Evolutionary conservation across 1,140 invertebrate genomes (phyloP).

Genomic region (Drosophila mojavensis): DNA sequence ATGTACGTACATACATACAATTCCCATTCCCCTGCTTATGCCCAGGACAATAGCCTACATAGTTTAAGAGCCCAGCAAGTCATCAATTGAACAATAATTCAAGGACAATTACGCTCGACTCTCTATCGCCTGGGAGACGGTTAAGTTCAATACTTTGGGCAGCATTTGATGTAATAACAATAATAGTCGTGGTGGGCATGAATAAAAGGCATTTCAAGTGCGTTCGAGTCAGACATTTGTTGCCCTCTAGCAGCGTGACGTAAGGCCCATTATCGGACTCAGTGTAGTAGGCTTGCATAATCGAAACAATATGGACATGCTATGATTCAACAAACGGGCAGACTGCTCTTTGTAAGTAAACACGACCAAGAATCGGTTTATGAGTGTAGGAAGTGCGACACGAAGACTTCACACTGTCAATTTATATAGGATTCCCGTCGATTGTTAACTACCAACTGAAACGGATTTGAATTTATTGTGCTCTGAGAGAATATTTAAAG

Average conservation of each 20-base stretch:
- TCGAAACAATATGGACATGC: neutral
- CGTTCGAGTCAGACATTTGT: conserved; percentile 6
- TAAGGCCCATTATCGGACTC: neutral
- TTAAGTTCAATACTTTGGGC: neutral
- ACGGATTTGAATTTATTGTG: too few species aligned
- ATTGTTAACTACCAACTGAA: too few species aligned
- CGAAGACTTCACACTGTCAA: too few species aligned
- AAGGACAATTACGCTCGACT: neutral
- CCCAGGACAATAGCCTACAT: neutral
- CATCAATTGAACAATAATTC: neutral
- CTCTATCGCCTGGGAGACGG: too few species aligned
- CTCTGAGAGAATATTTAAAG: too few species aligned
- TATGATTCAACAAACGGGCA: neutral
- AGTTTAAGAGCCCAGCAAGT: neutral
- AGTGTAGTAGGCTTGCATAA: neutral
- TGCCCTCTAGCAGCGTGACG: conserved; percentile 2
- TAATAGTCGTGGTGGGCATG: neutral
- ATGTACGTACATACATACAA: too few species aligned
- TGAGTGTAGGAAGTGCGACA: too few species aligned
- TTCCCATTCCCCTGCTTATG: neutral
- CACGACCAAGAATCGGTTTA: too few species aligned
- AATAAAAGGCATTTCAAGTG: conserved; percentile 36
- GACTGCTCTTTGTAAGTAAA: too few species aligned
- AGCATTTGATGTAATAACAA: conserved; percentile 15
- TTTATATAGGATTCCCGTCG: too few species aligned